A percentile compares a stretch with the other conserved stretches of the same genome.
Conservation (phyloP, 2,797 vertebrate species). For the Gymnoscopelus braueri region DNA sequence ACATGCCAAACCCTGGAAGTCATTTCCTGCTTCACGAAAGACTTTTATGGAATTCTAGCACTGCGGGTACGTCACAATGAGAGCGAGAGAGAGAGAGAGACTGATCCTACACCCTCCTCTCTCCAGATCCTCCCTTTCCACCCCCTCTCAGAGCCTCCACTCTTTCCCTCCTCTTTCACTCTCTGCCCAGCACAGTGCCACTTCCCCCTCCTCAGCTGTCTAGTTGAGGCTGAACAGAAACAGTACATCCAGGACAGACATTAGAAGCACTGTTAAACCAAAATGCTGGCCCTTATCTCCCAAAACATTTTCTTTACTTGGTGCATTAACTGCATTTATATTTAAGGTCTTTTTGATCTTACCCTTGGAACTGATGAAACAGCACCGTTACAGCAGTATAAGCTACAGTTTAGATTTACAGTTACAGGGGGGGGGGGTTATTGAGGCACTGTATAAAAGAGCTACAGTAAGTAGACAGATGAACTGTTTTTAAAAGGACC, state of each 20-base stretch:
- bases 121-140: slow-evolving; percentile 9
- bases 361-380: too few relatives aligned
- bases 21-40: slow-evolving; percentile 85
- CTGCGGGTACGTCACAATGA: slow-evolving; percentile 60
- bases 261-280: slow-evolving; percentile 1
- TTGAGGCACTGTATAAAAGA: too few relatives aligned
- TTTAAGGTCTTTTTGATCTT: too few relatives aligned
- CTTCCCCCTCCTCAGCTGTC: slow-evolving; percentile 32
- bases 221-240: slow-evolving; percentile 36
- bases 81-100: slow-evolving; percentile 36
- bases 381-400: too few relatives aligned
- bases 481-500: too few relatives aligned
- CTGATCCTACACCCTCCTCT: neutral
- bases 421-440: too few relatives aligned
- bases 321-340: too few relatives aligned
- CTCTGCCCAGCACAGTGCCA: slow-evolving; percentile 21
- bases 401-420: too few relatives aligned
- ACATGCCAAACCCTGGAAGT: slow-evolving; percentile 84
- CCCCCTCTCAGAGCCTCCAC: slow-evolving; percentile 5
- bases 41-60: slow-evolving; percentile 85
- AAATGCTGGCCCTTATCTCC: neutral
- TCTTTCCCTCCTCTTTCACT: slow-evolving; percentile 40
- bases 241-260: slow-evolving; percentile 6
- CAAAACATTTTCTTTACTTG: neutral
- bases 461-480: too few relatives aligned